Evolutionary conservation across 2,888 invertebrate species (phyloP).

Genomic region (Caenorhabditis virilis): DNA sequence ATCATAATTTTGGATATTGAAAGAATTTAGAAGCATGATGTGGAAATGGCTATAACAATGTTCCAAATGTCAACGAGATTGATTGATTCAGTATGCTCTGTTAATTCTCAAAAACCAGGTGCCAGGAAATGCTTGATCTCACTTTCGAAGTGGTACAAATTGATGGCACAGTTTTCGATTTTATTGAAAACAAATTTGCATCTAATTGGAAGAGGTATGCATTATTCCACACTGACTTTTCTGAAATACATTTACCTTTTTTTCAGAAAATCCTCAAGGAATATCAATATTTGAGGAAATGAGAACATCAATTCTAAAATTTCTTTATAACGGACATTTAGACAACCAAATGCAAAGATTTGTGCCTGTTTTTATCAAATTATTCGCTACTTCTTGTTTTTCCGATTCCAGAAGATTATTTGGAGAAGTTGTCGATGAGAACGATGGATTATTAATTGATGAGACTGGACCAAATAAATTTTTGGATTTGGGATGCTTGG

Average conservation of each 20-base stretch:
- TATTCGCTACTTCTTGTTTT: slow-evolving; percentile 14
- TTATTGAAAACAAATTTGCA: slow-evolving; percentile 23
- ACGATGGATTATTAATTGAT: slow-evolving; percentile 6
- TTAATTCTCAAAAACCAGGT: neutral
- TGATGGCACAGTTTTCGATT: slow-evolving; percentile 23
- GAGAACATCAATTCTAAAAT: slow-evolving; percentile 9
- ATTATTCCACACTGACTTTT: neutral
- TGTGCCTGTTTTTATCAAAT: slow-evolving; percentile 12
- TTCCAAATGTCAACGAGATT: slow-evolving; percentile 1
- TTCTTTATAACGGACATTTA: slow-evolving; percentile 17
- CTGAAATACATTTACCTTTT: neutral
- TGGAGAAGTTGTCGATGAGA: slow-evolving; percentile 9
- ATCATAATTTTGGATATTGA: neutral
- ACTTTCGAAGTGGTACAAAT: slow-evolving; percentile 17
- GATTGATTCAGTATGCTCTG: slow-evolving; percentile 4
- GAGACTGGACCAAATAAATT: slow-evolving; percentile 12
- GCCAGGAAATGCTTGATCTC: slow-evolving; percentile 5
- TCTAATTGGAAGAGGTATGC: slow-evolving; percentile 17
- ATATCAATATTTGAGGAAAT: slow-evolving; percentile 21
- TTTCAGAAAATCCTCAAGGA: slow-evolving; percentile 11
- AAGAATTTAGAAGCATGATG: neutral
- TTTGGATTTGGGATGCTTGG: slow-evolving; percentile 9
- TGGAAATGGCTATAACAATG: neutral
- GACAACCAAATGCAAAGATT: slow-evolving; percentile 9
- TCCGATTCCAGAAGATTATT: slow-evolving; percentile 16